Conservation (phyloP, 2,888 invertebrate genomes). For the Trichogramma evanescens region DNA sequence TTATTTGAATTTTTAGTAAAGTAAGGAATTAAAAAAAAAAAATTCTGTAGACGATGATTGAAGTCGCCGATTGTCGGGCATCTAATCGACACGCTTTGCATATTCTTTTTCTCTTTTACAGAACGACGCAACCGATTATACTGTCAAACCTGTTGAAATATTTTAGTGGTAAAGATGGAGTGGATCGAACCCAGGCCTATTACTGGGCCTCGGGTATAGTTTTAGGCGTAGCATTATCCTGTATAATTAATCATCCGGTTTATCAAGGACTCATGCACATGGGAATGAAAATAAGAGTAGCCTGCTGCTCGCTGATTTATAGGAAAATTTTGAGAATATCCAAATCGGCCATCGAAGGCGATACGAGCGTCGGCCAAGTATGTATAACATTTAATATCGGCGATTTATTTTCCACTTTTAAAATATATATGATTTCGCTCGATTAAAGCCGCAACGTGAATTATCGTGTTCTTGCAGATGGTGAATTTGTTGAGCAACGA, state of each 20-base stretch:
- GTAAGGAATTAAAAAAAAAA: slow-evolving; percentile 33
- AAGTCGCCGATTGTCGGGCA: background rate
- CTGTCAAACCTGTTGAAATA: slow-evolving; percentile 35
- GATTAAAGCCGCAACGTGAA: background rate
- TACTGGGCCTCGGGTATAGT: slow-evolving; percentile 46
- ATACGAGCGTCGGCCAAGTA: slow-evolving; percentile 67
- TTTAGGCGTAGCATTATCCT: slow-evolving; percentile 31
- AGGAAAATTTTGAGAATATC: slow-evolving; percentile 69
- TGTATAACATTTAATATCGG: background rate
- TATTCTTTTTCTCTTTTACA: slow-evolving; percentile 19
- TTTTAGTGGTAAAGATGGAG: slow-evolving; percentile 25
- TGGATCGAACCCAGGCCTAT: slow-evolving; percentile 40
- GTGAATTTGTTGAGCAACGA: slow-evolving; percentile 67
- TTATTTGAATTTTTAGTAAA: slow-evolving; percentile 58
- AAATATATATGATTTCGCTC: background rate
- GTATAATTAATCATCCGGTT: slow-evolving; percentile 55
- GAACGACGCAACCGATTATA: slow-evolving; percentile 40
- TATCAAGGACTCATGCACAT: slow-evolving; percentile 58
- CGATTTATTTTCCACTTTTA: background rate
- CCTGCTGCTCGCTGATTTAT: slow-evolving; percentile 65
- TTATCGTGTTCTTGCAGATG: slow-evolving; percentile 42
- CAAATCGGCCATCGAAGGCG: slow-evolving; percentile 62
- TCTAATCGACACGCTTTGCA: background rate
- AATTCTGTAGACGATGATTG: background rate
- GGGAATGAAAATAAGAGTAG: slow-evolving; percentile 65